Conservation (phyloP, 2,888 invertebrate species). For the Caenorhabditis sinica region DNA sequence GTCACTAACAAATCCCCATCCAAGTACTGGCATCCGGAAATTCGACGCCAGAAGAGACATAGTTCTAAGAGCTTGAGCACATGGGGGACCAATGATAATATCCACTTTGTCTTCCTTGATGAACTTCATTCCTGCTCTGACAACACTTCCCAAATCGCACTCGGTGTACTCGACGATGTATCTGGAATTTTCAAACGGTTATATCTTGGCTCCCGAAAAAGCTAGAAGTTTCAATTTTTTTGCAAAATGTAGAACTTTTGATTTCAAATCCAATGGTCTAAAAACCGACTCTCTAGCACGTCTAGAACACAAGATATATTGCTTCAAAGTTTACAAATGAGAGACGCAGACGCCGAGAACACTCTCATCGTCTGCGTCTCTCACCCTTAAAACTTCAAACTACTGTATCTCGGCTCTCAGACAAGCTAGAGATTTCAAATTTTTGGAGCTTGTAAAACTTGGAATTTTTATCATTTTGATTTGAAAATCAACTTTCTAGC, state of each 20-base stretch:
- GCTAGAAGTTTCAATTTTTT: background rate
- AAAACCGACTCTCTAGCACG: background rate
- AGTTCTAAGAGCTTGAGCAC: conserved; percentile 62
- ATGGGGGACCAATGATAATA: conserved; percentile 77
- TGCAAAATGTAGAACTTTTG: background rate
- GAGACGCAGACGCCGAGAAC: background rate
- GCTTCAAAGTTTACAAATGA: background rate
- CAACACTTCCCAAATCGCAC: conserved; percentile 61
- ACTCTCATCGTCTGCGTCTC: background rate
- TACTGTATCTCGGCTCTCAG: too few species aligned
- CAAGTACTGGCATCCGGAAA: conserved; percentile 62
- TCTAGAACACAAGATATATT: background rate
- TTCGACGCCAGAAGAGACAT: conserved; percentile 58
- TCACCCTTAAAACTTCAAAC: background rate
- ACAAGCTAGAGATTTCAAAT: too few species aligned
- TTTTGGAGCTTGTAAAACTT: too few species aligned
- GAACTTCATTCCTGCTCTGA: conserved; percentile 69
- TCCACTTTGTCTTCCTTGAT: conserved; percentile 74
- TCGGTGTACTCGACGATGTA: conserved; percentile 68
- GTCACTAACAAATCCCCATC: conserved; percentile 66
- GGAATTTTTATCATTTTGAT: too few species aligned
- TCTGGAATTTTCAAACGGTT: conserved; percentile 19
- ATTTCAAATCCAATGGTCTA: background rate
- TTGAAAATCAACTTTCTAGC: too few species aligned
- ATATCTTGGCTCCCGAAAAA: background rate